Percentiles rank a stretch among this genome's conserved stretches.
These are phyloP conservation scores for Fulica atra DNA, from an alignment of 2,113 vertebrate genomes.

Conservation along the genomic window DNA sequence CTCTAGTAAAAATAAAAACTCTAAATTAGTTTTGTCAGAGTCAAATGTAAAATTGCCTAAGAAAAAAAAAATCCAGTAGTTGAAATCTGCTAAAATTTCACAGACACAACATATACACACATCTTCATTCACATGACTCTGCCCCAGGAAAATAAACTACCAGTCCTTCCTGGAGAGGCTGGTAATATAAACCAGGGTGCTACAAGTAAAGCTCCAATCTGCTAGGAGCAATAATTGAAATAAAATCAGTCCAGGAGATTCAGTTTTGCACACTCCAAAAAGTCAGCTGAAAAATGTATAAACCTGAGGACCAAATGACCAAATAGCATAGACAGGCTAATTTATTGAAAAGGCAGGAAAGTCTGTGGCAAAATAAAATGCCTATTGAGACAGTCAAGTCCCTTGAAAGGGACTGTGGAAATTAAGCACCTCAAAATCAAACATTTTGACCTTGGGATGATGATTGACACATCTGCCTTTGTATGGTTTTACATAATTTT, in stretches of 20 bases:
- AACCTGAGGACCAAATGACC: slow-evolving; percentile 10
- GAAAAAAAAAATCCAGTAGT: neutral
- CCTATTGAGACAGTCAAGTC: neutral
- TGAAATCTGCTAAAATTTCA: neutral
- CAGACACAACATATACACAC: neutral
- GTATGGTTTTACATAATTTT: neutral
- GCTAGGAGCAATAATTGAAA: slow-evolving; percentile 32
- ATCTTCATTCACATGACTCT: neutral
- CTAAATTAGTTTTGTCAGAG: neutral
- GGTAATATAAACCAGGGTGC: slow-evolving; percentile 42
- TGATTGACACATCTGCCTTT: neutral
- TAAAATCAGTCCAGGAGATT: slow-evolving; percentile 39
- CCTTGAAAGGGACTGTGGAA: neutral
- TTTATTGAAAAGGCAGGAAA: neutral
- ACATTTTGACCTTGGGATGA: neutral
- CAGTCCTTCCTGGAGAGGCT: slow-evolving; percentile 38
- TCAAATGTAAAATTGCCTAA: slow-evolving; percentile 46
- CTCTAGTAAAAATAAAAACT: slow-evolving; percentile 63
- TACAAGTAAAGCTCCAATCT: slow-evolving; percentile 39
- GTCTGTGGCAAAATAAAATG: neutral
- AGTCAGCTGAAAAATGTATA: slow-evolving; percentile 26
- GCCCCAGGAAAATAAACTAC: slow-evolving; percentile 34
- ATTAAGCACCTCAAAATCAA: slow-evolving; percentile 30
- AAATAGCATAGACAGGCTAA: neutral
- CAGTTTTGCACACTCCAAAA: slow-evolving; percentile 35